Evolutionary conservation across 2,113 vertebrate species (phyloP), one percentile per base, ranked within the genome.

Genomic region (Gambusia affinis): DNA sequence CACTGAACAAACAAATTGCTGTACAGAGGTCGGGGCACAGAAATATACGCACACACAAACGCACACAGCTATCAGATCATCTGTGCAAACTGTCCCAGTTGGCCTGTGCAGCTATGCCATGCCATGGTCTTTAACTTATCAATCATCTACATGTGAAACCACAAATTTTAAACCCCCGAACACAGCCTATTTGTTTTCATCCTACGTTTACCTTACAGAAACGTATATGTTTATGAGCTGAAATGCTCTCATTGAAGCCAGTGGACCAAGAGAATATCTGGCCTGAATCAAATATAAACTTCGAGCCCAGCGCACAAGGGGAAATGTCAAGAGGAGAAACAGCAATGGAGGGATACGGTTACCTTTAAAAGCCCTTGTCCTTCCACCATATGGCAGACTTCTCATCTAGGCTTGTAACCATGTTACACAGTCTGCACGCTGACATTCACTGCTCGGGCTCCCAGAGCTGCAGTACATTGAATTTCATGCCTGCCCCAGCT

Each of bases 311-410:
- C 3, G 37, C 76, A 70, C 75, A 75, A 76, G 80, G 83, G 73
- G 75, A 82, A 75, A 88, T 89, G 84, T 90, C 51, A 89, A 90
- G 79, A 67, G 79, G 85, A 88, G 90, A 89, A 89, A 85, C 82
- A 79, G 88, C 85, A 72, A 84, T 73, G 80, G 73, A 87, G 83
- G 88, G 91, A 93, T 94, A 90, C 76, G 73, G 90, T 95, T 95
- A 94, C 94, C 91, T 92, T 92, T 93, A 94, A 93, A 93, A 94
- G 92, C 92, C 67, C 87, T 82, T 77, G 81, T 85, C 86, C 84
- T 86, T 90, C 81, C 57, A 90, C 71, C 91, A 90, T 91, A 90
- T 89, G 90, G 88, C 87, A 84, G 86, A 69, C 86, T 68, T 87
- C 79, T 86, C 83, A 73, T 92, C 70, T 80, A 78, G 80, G 57